These are phyloP conservation scores for Cantharis rufa DNA, from an alignment of 2,888 invertebrate species.

Conservation along the genomic window DNA sequence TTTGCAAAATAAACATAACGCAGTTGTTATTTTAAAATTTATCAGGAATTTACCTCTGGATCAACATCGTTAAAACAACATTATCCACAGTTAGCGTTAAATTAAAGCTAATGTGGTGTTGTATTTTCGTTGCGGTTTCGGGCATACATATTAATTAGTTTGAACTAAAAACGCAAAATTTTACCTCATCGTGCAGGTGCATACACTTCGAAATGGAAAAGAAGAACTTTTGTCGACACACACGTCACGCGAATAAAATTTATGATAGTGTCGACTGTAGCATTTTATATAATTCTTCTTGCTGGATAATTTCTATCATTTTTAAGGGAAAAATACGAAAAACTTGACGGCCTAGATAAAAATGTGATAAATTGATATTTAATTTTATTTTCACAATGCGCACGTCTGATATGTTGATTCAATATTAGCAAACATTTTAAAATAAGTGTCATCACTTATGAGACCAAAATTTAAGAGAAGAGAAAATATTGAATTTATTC, in stretches of 20 bases:
- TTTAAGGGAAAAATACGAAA: neutral
- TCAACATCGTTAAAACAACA: neutral
- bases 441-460: neutral
- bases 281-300: neutral
- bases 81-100: neutral
- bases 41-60: neutral
- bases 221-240: neutral
- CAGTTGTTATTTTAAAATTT: neutral
- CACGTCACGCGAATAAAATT: neutral
- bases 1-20: neutral
- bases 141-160: neutral
- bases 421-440: neutral
- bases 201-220: neutral
- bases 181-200: neutral
- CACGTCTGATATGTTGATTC: neutral
- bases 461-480: too few species aligned
- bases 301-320: conserved; percentile 1
- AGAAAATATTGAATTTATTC: too few species aligned
- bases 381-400: neutral
- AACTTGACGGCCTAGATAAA: neutral
- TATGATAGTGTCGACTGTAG: neutral
- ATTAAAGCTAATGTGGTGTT: neutral
- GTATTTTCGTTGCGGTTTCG: neutral
- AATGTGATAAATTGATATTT: neutral
- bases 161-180: neutral